Conservation (phyloP, 2,888 invertebrate genomes). For the Piscicola geometra region DNA sequence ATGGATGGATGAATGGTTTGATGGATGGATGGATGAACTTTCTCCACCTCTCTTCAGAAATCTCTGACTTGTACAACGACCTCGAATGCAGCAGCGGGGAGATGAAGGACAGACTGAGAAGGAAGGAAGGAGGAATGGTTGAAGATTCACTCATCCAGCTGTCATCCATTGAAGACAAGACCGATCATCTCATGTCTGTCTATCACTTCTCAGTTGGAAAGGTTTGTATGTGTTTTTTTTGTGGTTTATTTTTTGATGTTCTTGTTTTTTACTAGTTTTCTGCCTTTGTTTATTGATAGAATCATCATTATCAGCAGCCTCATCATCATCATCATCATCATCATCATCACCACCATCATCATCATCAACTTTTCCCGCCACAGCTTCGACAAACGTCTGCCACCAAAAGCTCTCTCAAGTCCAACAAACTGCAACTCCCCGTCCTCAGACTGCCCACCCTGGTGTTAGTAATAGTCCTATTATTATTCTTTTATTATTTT, state of each 20-base stretch:
- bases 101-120: constrained; percentile 55
- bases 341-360: constrained; percentile 19
- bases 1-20: neutral
- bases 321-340: constrained; percentile 28
- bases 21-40: neutral
- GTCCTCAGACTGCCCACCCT: neutral
- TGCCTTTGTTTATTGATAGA: neutral
- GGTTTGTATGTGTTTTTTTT: neutral
- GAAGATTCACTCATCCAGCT: constrained; percentile 77
- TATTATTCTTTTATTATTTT: too few relatives aligned
- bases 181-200: constrained; percentile 62
- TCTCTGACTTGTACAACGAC: constrained; percentile 58
- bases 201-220: neutral
- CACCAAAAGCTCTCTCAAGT: neutral
- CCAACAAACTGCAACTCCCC: neutral
- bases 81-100: constrained; percentile 67
- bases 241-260: neutral
- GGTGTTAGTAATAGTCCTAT: neutral
- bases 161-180: constrained; percentile 73
- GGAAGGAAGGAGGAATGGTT: constrained; percentile 66
- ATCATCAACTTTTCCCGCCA: constrained; percentile 16
- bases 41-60: neutral
- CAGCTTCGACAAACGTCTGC: neutral
- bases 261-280: neutral
- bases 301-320: constrained; percentile 20